Conservation (phyloP, 2,888 invertebrate genomes). For the Tricholauxania praeusta region DNA sequence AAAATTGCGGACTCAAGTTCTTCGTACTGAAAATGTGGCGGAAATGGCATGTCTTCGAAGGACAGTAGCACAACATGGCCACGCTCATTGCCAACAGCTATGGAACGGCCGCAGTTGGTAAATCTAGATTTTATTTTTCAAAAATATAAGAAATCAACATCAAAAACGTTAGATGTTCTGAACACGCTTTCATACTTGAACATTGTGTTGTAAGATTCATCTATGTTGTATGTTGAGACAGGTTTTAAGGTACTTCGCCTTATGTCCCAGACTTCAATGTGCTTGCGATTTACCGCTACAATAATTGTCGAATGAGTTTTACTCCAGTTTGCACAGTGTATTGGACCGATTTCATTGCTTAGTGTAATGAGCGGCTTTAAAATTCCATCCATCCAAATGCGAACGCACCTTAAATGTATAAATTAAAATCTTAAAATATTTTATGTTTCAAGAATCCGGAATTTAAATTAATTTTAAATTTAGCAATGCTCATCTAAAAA, state of each 20-base stretch:
- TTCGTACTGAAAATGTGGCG: constrained; percentile 76
- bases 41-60: constrained; percentile 81
- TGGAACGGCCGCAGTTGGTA: constrained; percentile 76
- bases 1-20: constrained; percentile 75
- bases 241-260: constrained; percentile 79
- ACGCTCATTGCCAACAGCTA: constrained; percentile 76
- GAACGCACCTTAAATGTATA: constrained; percentile 68
- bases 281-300: constrained; percentile 75
- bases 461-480: neutral
- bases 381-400: constrained; percentile 81
- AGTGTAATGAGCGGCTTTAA: constrained; percentile 74
- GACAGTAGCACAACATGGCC: constrained; percentile 78
- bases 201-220: constrained; percentile 54
- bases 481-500: no score
- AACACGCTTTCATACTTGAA: constrained; percentile 52
- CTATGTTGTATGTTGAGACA: constrained; percentile 55
- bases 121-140: constrained; percentile 67
- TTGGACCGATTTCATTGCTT: constrained; percentile 68
- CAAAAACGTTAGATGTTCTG: neutral
- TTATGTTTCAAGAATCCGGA: neutral
- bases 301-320: constrained; percentile 82
- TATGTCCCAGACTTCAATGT: constrained; percentile 84
- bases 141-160: neutral
- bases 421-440: neutral
- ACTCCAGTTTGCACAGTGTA: constrained; percentile 77